A percentile compares a stretch with the other conserved stretches of the same genome.
phyloP scores from a whole-genome alignment of 1,140 invertebrate species.

The Bombus huntii region DNA sequence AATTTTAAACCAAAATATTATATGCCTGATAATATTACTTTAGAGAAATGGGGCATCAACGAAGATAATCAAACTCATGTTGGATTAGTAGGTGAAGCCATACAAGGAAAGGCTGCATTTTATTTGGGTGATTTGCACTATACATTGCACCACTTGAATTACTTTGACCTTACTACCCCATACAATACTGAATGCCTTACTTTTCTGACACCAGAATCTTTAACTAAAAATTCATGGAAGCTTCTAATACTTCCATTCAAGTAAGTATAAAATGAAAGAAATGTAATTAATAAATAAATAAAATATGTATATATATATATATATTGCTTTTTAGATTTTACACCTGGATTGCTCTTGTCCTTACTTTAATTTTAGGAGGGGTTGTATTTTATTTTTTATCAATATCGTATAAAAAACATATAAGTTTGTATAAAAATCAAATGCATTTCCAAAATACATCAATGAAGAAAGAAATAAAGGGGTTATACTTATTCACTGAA shows the following conservation, averaged over 20 bases:
- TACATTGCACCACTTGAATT: conserved; percentile 85
- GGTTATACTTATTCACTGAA: conserved; percentile 88
- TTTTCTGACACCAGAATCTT: conserved; percentile 90
- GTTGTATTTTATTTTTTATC: conserved; percentile 84
- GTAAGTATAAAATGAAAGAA: conserved; percentile 75
- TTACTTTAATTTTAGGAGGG: conserved; percentile 84
- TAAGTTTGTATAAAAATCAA: conserved; percentile 66
- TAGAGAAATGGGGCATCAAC: conserved; percentile 86
- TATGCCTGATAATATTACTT: conserved; percentile 83
- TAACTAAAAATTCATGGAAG: conserved; percentile 91
- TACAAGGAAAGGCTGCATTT: conserved; percentile 86
- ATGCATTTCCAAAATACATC: conserved; percentile 51
- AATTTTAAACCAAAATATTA: conserved; percentile 88
- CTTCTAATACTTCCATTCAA: conserved; percentile 91
- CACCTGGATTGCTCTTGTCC: conserved; percentile 86
- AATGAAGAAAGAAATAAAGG: conserved; percentile 73
- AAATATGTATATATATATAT: neutral
- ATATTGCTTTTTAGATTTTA: conserved; percentile 81
- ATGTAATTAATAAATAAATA: neutral
- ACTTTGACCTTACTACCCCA: conserved; percentile 90
- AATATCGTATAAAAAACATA: conserved; percentile 75
- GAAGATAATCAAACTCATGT: conserved; percentile 85
- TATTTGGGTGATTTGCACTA: conserved; percentile 91
- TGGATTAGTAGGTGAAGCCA: conserved; percentile 88
- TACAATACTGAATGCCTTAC: conserved; percentile 92